Base-by-base conservation (phyloP, 2,113 vertebrate genomes). In the Calonectris borealis region DNA sequence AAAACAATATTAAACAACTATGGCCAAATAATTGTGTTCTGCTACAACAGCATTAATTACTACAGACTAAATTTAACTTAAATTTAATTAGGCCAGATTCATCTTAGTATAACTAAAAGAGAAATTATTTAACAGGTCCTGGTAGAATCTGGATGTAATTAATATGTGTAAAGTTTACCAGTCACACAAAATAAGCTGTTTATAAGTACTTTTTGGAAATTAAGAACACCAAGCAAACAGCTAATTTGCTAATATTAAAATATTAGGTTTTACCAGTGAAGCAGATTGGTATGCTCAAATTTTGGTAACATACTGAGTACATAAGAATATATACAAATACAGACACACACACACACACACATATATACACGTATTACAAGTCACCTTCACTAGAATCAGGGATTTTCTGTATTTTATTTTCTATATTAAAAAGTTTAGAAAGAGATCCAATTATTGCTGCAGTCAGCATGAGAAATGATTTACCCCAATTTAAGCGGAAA, bases 111-210 rank as follows among this genome's bases (percentile, higher is more conserved):
- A 93, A 87, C 90, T 81, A 78, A 81, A 77, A 94, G 48, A 81
- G 6, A 95, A 92, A 91, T 94, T 93, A 94, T 80, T 96, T 94
- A 95, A 96, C 86, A 77, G 34, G 29, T 85, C 62, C 54, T 88
- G 66, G 46, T 68, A 94, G 60, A 94, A 82, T 81, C 32, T 61
- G 78, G 15, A 83, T 93, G 71, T 87, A 97, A 94, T 91, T 92
- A 95, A 31, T 75, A 91, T 49, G 57, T 27, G 16, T 79, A 61
- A 93, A 87, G 58, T 76, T 94, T 79, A 89, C 19, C 49, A 25
- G 73, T 83, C 32, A 71, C 22, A 52, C 31, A 82, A 88, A 92
- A 86, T n/a, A 92, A 83, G 48, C 29, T 68, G n/a, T 44, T 95
- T 78, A 34, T 49, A 77, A 58, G 36, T 57, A 76, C 29, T 64